Percentiles rank a stretch among this genome's conserved stretches.
Evolutionary conservation across 1,140 invertebrate species (phyloP).

Genomic region (Drosophila sturtevanti): DNA sequence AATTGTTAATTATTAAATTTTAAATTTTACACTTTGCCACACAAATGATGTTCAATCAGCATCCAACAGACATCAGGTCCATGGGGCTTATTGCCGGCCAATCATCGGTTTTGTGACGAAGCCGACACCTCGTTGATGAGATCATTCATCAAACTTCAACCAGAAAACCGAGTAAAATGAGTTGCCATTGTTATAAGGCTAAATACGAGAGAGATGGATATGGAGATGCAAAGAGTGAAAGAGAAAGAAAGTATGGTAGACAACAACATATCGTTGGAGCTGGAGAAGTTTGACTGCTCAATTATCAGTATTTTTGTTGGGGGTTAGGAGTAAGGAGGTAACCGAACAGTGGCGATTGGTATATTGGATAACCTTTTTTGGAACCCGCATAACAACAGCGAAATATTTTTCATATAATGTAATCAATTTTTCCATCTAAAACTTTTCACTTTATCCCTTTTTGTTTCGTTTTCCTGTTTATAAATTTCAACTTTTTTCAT

Average conservation of each 20-base stretch:
- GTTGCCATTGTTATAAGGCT: conserved; percentile 72
- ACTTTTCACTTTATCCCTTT: conserved; percentile 2
- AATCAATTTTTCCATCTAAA: background rate
- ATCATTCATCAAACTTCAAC: conserved; percentile 80
- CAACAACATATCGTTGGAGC: background rate
- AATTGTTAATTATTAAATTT: conserved; percentile 81
- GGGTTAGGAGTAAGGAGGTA: background rate
- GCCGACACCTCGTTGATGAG: conserved; percentile 80
- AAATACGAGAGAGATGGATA: conserved; percentile 12
- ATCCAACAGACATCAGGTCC: background rate
- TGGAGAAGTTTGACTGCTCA: conserved; percentile 68
- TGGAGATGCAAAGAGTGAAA: background rate
- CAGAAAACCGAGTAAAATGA: conserved; percentile 66
- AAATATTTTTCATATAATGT: background rate
- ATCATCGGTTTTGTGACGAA: conserved; percentile 59
- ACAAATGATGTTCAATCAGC: conserved; percentile 57
- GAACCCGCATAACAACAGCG: conserved; percentile 1
- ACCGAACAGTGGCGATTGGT: conserved; percentile 23
- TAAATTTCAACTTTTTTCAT: conserved; percentile 15
- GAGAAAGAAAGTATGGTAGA: background rate
- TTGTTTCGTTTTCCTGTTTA: background rate
- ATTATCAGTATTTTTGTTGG: conserved; percentile 53
- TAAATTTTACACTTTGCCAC: conserved; percentile 75
- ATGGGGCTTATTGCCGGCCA: conserved; percentile 31
- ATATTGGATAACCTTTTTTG: background rate